phyloP scores from a whole-genome alignment of 2,888 invertebrate species.

The Nemapogon koenigi region DNA sequence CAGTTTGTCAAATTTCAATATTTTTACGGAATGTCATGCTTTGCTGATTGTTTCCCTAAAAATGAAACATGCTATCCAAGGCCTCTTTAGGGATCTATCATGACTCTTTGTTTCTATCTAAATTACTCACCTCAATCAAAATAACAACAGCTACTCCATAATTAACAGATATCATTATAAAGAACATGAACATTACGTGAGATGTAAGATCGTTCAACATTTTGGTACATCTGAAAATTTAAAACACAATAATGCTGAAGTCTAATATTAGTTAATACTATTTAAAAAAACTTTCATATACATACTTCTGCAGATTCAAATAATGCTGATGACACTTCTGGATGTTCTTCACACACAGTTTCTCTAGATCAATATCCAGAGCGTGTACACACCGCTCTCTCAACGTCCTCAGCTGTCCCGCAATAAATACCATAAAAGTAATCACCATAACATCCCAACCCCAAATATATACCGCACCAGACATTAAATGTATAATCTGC shows the following conservation, averaged over 20 bases:
- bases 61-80: no score
- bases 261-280: background rate
- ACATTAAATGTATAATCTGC: no score
- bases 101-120: background rate
- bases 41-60: conserved; percentile 26
- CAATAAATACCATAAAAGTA: conserved; percentile 38
- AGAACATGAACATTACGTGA: conserved; percentile 37
- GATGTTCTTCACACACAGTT: conserved; percentile 27
- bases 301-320: background rate
- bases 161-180: conserved; percentile 34
- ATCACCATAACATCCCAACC: conserved; percentile 4
- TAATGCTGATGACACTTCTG: conserved; percentile 29
- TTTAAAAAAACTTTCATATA: background rate
- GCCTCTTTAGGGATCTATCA: conserved; percentile 24
- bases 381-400: conserved; percentile 20
- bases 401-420: conserved; percentile 34
- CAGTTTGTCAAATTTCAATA: no score
- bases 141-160: conserved; percentile 38
- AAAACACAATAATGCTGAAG: background rate
- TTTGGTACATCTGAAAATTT: conserved; percentile 28
- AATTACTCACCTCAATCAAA: conserved; percentile 29
- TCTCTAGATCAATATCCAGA: conserved; percentile 18
- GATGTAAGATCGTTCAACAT: conserved; percentile 34
- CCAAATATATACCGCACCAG: background rate
- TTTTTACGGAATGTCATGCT: no score